Percentiles rank a stretch among this genome's conserved stretches.
These are phyloP conservation scores for Girardinichthys multiradiatus DNA, from an alignment of 2,113 vertebrate genomes.

Conservation along the genomic window DNA sequence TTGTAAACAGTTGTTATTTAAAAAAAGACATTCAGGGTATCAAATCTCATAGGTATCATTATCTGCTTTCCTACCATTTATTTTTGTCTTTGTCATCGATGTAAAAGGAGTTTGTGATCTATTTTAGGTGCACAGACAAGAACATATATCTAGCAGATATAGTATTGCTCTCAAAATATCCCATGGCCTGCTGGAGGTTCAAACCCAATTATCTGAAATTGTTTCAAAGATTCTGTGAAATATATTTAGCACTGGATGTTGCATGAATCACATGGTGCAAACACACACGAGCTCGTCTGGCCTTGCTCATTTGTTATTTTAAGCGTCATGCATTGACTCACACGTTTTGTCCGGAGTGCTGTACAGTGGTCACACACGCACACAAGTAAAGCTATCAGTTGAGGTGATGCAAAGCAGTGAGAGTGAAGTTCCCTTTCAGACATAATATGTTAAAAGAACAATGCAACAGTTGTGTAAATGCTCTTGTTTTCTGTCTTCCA, in stretches of 20 bases:
- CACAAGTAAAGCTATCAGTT: conserved; percentile 67
- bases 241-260: conserved; percentile 24
- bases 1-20: conserved; percentile 61
- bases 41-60: conserved; percentile 37
- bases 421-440: conserved; percentile 40
- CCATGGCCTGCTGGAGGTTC: conserved; percentile 26
- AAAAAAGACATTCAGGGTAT: conserved; percentile 57
- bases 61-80: conserved; percentile 50
- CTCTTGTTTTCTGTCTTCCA: neutral
- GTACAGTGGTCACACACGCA: conserved; percentile 57
- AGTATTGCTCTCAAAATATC: conserved; percentile 58
- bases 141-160: conserved; percentile 31
- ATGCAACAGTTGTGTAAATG: conserved; percentile 16
- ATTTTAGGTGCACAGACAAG: conserved; percentile 39
- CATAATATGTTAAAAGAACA: conserved; percentile 43
- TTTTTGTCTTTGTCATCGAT: conserved; percentile 37
- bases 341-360: conserved; percentile 52
- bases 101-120: conserved; percentile 26
- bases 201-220: conserved; percentile 21
- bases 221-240: conserved; percentile 27
- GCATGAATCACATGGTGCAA: conserved; percentile 35
- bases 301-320: conserved; percentile 22
- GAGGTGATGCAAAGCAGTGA: conserved; percentile 68
- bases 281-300: conserved; percentile 32
- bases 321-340: conserved; percentile 57